Conservation (phyloP, 2,113 vertebrate species). For the Tychaedon coryphoeus region DNA sequence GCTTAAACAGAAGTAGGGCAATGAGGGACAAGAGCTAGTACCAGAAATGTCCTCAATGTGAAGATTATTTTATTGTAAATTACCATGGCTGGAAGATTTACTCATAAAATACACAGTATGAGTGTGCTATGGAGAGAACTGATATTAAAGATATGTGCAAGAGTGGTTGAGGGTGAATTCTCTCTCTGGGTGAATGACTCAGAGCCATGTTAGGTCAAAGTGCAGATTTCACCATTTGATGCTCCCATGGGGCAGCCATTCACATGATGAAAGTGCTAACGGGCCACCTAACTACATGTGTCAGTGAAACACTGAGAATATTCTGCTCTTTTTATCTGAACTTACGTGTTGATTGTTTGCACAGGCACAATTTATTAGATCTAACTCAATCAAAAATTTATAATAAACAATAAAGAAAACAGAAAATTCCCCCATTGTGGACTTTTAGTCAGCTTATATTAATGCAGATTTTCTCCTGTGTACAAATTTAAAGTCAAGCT, state of each 20-base stretch:
- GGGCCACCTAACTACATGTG: neutral
- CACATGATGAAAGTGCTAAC: neutral
- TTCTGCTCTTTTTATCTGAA: neutral
- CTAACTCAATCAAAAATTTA: neutral
- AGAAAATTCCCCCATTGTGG: neutral
- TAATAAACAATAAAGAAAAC: neutral
- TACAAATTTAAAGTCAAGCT: neutral
- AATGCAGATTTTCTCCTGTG: neutral
- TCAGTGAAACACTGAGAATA: neutral
- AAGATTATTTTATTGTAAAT: constrained; percentile 45
- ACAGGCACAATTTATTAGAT: neutral
- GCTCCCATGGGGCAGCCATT: neutral
- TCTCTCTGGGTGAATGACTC: neutral
- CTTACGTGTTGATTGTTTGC: neutral
- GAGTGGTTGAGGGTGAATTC: neutral
- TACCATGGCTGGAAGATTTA: constrained; percentile 3
- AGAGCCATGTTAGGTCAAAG: neutral
- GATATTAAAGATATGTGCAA: neutral
- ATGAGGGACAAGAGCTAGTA: neutral
- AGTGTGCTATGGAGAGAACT: neutral
- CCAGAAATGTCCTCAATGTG: neutral
- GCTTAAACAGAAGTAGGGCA: neutral
- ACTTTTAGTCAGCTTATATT: neutral
- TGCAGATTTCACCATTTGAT: neutral
- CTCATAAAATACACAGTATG: neutral